Conservation (phyloP, 64 coral and sea anemone species). For the Montipora efflorescens region DNA sequence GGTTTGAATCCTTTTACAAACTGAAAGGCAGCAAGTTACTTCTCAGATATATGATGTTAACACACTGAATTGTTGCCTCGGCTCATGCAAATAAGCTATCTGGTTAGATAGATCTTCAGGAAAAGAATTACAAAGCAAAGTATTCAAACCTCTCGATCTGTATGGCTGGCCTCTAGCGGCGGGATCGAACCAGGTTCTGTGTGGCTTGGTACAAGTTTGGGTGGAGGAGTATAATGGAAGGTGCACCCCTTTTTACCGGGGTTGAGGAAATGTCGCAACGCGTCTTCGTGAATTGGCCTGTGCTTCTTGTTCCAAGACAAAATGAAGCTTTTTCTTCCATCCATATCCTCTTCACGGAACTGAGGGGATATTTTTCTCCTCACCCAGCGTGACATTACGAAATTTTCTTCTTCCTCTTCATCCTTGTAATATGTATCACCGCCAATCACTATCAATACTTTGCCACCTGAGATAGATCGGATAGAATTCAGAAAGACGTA, state of each 20-base stretch:
- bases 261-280: conserved; percentile 63
- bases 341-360: conserved; percentile 48
- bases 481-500: too few relatives aligned
- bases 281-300: conserved; percentile 75
- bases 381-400: conserved; percentile 65
- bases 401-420: conserved; percentile 10
- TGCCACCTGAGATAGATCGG: neutral
- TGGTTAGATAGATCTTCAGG: too few relatives aligned
- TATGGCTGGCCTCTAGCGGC: neutral
- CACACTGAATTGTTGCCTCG: too few relatives aligned
- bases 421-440: conserved; percentile 73
- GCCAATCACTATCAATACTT: conserved; percentile 78
- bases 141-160: neutral
- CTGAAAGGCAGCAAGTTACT: too few relatives aligned
- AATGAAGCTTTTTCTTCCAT: conserved; percentile 68
- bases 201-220: neutral
- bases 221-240: conserved; percentile 19
- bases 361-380: conserved; percentile 19
- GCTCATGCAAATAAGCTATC: too few relatives aligned
- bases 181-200: neutral
- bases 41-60: too few relatives aligned
- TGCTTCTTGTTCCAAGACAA: conserved; percentile 82
- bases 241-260: conserved; percentile 1
- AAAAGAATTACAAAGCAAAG: too few relatives aligned
- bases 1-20: too few relatives aligned